Evolutionary conservation across 2,113 vertebrate species (phyloP).

Genomic region (Phocoena sinus): DNA sequence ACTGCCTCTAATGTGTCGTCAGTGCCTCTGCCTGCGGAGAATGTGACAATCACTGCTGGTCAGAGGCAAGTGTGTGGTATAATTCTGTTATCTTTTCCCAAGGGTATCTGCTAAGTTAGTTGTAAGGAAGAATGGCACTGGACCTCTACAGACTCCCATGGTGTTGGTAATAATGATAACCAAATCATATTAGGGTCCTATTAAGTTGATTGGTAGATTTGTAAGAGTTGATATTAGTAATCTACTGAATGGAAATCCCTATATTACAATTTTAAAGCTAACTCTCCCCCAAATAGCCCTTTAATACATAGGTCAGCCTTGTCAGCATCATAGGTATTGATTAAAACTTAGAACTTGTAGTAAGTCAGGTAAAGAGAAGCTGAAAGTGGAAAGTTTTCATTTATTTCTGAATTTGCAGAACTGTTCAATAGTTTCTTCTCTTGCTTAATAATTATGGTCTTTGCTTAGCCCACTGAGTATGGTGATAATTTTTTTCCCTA

Average conservation of each 20-base stretch:
- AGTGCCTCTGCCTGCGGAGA: conserved; percentile 92
- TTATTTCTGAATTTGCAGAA: conserved; percentile 15
- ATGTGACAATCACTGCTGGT: conserved; percentile 98
- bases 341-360: neutral
- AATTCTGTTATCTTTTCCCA: neutral
- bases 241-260: neutral
- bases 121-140: neutral
- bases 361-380: neutral
- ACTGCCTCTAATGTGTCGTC: conserved; percentile 95
- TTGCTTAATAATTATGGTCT: neutral
- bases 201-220: neutral
- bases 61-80: conserved; percentile 85
- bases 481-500: neutral
- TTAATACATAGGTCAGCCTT: neutral
- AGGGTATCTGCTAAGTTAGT: neutral
- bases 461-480: neutral
- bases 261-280: neutral
- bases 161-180: neutral
- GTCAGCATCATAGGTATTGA: neutral
- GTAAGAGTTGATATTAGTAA: neutral
- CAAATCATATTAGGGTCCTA: neutral
- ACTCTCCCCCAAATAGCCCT: neutral
- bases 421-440: neutral
- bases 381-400: neutral
- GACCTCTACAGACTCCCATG: neutral